phyloP scores from a whole-genome alignment of 92 coral and sea anemone genomes.

The Actinostola sp. region DNA sequence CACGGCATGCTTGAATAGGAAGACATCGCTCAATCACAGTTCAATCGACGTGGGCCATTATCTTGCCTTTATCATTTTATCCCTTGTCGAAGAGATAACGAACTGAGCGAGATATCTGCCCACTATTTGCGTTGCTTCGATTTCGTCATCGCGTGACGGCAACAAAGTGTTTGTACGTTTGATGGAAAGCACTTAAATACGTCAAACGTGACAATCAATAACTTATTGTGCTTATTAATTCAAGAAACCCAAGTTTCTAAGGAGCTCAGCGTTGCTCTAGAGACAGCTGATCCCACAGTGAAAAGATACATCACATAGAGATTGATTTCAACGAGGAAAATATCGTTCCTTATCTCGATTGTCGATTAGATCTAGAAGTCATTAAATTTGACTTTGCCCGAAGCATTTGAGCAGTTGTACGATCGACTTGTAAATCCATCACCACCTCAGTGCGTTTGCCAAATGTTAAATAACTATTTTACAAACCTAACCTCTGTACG shows the following conservation, averaged over 20 bases:
- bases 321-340: not conserved
- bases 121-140: not conserved
- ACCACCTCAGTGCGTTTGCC: not conserved
- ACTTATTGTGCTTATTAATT: conserved; percentile 3
- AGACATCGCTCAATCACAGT: too few relatives aligned
- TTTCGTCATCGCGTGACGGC: conserved; percentile 17
- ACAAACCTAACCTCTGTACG: conserved; percentile 2
- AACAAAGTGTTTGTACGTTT: not conserved
- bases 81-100: too few relatives aligned
- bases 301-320: not conserved
- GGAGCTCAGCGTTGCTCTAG: not conserved
- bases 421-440: conserved; percentile 7
- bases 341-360: not conserved
- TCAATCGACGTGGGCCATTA: too few relatives aligned
- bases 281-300: not conserved
- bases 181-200: not conserved
- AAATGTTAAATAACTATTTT: conserved; percentile 10
- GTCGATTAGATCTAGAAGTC: too few relatives aligned
- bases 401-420: not conserved
- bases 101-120: not conserved
- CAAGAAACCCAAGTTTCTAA: not conserved
- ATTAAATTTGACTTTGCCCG: not conserved
- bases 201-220: conserved; percentile 4
- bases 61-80: too few relatives aligned
- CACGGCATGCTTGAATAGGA: not conserved